Base-by-base conservation (phyloP, 2,113 vertebrate genomes). In the Tichodroma muraria region DNA sequence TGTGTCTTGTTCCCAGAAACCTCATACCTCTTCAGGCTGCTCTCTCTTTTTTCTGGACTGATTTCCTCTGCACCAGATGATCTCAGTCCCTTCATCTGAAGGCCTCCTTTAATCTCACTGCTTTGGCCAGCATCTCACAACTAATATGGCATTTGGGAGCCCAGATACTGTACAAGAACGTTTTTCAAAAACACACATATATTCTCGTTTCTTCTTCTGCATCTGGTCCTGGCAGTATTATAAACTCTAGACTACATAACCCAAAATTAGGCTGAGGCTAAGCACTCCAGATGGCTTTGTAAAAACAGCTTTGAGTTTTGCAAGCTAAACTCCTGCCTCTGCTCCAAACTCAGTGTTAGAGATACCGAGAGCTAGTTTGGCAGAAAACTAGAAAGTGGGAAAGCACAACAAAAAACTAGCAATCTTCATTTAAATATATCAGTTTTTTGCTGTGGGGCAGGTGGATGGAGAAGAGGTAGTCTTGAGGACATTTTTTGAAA, bases 261-360 rank as follows among this genome's bases (percentile, higher is more conserved):
- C 56, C 90, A 85, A 88, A 91, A 88, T 69, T 28, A 75, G 50
- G 45, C 37, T 60, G 81, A 73, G 56, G 82, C 56, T 90, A 88
- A 93, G 76, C 60, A 63, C 45, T 93, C 82, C 91, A 94, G 95
- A 94, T 89, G 90, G 89, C 93, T 95, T 77, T 84, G 72, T 47
- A 80, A 91, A 92, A 95, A 94, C 76, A 92, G 71, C 60, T 95
- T 86, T 80, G 89, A 94, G 81, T 89, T 92, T 42, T 68, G 73
- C 73, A 87, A 75, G 65, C 53, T 75, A 30, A 95, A 94, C 68
- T 85, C 52, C 80, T 80, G 69, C 88, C 80, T 90, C 85, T 78
- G 88, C 88, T 93, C 60, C 85, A 80, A 77, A 83, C 71, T 80
- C 82, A 17, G 13, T 35, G 57, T 80, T 77, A 90, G 35, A 85